These are phyloP conservation scores for Drosophila macrothrix DNA, from an alignment of 2,888 invertebrate species.

Conservation along the genomic window DNA sequence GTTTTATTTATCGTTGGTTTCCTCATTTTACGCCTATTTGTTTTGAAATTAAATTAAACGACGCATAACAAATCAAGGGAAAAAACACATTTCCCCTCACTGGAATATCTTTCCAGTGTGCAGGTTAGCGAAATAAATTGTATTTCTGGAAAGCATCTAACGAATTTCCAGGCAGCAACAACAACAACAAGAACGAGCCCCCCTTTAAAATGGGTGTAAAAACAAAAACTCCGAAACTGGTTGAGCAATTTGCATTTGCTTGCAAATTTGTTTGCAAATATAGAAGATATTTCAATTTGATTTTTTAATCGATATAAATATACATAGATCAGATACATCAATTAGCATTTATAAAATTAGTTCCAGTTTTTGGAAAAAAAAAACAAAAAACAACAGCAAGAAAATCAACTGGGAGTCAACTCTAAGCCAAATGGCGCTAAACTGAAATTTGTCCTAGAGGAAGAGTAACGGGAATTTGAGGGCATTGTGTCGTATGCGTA, in stretches of 20 bases:
- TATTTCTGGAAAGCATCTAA: slow-evolving; percentile 20
- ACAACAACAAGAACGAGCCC: slow-evolving; percentile 45
- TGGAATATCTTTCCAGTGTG: not conserved
- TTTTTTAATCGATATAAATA: slow-evolving; percentile 1
- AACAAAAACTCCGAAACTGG: slow-evolving; percentile 31
- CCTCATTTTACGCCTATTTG: slow-evolving; percentile 77
- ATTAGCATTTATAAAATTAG: slow-evolving; percentile 21
- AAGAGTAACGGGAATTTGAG: slow-evolving; percentile 3
- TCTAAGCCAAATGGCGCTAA: not conserved
- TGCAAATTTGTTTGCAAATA: slow-evolving; percentile 37
- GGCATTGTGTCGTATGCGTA: slow-evolving; percentile 60
- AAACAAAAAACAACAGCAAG: not conserved
- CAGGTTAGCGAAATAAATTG: not conserved
- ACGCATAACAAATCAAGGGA: slow-evolving; percentile 65
- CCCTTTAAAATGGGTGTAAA: slow-evolving; percentile 5
- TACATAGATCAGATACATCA: slow-evolving; percentile 1
- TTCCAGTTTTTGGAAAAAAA: slow-evolving; percentile 6
- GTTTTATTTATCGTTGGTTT: slow-evolving; percentile 74
- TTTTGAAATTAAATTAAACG: slow-evolving; percentile 79
- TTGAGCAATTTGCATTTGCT: slow-evolving; percentile 40
- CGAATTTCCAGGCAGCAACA: not conserved
- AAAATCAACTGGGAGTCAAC: slow-evolving; percentile 2
- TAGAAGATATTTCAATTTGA: slow-evolving; percentile 1
- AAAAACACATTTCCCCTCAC: slow-evolving; percentile 10
- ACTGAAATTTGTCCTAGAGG: not conserved